Conservation (phyloP, 2,113 vertebrate species). For the Calyptomena viridis region DNA sequence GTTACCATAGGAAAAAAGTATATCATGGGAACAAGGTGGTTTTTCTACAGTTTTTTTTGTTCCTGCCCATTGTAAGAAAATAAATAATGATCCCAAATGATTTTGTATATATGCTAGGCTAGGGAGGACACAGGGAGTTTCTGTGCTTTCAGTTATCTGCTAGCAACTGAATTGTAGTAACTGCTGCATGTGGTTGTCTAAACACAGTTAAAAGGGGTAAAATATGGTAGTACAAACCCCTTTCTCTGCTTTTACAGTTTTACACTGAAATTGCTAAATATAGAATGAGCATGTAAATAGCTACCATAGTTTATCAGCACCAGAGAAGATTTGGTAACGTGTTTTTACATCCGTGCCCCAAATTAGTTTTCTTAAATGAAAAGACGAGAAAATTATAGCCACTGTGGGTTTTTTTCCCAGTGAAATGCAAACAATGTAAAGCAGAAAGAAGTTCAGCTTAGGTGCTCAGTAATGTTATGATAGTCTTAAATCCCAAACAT, state of each 20-base stretch:
- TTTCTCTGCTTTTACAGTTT: not conserved
- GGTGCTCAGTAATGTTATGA: not conserved
- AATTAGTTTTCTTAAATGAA: not conserved
- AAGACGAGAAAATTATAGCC: not conserved
- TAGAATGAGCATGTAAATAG: not conserved
- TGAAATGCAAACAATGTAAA: not conserved
- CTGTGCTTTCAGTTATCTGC: not conserved
- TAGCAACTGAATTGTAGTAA: not conserved
- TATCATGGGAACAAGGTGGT: not conserved
- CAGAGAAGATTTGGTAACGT: not conserved
- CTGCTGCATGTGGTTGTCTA: not conserved
- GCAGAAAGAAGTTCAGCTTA: not conserved
- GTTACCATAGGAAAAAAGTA: not conserved
- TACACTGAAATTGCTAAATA: not conserved
- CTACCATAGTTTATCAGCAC: not conserved
- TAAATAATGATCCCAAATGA: not conserved
- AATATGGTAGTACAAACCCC: not conserved
- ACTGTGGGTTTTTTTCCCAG: not conserved
- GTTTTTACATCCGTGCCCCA: not conserved
- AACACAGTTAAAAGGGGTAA: not conserved
- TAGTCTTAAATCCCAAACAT: not conserved
- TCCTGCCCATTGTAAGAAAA: not conserved
- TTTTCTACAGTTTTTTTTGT: not conserved
- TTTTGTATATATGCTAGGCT: not conserved
- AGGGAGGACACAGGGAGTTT: not conserved